Evolutionary conservation across 2,797 vertebrate species (phyloP).

Genomic region (Siniperca obscura): DNA sequence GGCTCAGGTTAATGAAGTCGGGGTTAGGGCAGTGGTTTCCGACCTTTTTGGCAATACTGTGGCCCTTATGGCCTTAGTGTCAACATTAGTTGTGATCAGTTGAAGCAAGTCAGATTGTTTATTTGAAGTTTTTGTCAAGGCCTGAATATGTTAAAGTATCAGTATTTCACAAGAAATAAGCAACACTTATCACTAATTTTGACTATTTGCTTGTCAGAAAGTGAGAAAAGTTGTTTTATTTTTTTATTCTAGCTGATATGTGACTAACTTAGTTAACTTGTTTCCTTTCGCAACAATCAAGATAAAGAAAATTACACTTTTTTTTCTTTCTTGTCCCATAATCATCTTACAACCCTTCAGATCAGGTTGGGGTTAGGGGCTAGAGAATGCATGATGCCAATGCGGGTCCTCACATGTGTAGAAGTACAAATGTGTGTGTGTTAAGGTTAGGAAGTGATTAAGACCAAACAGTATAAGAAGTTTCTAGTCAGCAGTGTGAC

Average conservation of each 20-base stretch:
- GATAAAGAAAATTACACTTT: background rate
- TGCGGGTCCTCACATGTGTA: background rate
- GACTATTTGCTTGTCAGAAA: background rate
- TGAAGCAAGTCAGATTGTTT: background rate
- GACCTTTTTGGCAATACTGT: too few species aligned
- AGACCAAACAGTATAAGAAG: background rate
- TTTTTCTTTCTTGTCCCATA: background rate
- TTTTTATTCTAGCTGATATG: background rate
- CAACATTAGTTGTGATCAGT: background rate
- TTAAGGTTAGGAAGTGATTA: constrained; percentile 6
- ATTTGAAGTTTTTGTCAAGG: background rate
- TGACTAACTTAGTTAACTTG: background rate
- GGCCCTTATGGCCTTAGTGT: background rate
- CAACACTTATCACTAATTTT: background rate
- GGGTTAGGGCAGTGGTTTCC: too few species aligned
- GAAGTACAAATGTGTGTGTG: background rate
- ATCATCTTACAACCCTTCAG: background rate
- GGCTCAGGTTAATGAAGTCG: too few species aligned
- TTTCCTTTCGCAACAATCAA: background rate
- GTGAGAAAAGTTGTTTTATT: background rate
- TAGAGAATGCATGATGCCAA: background rate
- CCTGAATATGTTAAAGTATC: too few species aligned
- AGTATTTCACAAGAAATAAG: too few species aligned
- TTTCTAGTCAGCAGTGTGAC: constrained; percentile 16
- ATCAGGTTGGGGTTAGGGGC: too few species aligned